Evolutionary conservation across 2,113 vertebrate species (phyloP), one percentile per base, ranked within the genome.

Genomic region (Pica pica): DNA sequence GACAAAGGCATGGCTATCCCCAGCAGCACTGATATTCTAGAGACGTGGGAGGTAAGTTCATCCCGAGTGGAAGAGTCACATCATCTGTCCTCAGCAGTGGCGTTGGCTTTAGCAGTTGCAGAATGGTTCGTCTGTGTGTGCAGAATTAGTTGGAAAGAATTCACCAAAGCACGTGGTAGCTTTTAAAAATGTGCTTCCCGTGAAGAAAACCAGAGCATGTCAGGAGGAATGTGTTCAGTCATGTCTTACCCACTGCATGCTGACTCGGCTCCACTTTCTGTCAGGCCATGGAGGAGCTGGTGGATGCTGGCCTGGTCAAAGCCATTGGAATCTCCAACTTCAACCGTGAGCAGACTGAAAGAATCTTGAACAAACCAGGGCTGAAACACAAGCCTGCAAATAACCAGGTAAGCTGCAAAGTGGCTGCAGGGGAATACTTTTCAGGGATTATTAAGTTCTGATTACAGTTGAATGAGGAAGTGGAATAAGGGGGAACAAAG

Each of bases 291-390:
- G 99, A 99, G 17, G 98, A 99, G 55, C 98, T 99, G 81, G 97
- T 99, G 64, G 99, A 99, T 31, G 97, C 97, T 55, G 99, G 99
- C 7, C 89, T 99, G 92, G 99, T 99, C 22, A 99, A 98, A 97
- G 97, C 99, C 31, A 98, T 99, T 31, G 99, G 99, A 0, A n/a
- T 99, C 82, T 99, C 99, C 80, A 99, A 99, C 97, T 99, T 99
- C 69, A 99, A 99, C 97, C 98, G 52, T 49, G 97, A 98, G 13
- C 99, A 99, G 93, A 97, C 75, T 11, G 99, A 99, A 93, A 97
- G 97, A 67, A 47, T 99, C 88, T 94, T 99, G 91, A 99, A 98
- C 94, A 99, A 99, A 52, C 99, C 98, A 5, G 98, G 98, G 9
- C 98, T 99, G 74, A 99, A 99, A 37, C 49, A 99, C 81, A 99